phyloP scores from a whole-genome alignment of 2,113 vertebrate genomes.

The Sander vitreus region DNA sequence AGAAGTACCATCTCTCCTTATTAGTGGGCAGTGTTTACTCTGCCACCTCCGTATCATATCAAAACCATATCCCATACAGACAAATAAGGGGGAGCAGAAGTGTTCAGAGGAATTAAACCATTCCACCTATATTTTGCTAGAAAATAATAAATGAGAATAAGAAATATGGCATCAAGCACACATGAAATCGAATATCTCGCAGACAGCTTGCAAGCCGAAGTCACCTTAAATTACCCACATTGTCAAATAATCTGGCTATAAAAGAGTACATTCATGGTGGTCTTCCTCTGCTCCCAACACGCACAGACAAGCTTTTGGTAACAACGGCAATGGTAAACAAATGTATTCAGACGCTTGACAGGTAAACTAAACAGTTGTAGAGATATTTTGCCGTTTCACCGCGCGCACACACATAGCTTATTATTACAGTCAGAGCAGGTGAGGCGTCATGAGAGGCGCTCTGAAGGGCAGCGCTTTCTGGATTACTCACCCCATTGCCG shows the following conservation, averaged over 20 bases:
- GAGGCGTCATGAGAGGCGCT: constrained; percentile 67
- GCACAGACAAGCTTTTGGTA: background rate
- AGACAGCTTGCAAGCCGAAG: background rate
- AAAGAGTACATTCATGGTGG: background rate
- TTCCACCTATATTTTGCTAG: background rate
- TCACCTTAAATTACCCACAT: background rate
- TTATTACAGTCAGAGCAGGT: constrained; percentile 56
- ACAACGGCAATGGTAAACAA: background rate
- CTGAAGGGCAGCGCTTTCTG: constrained; percentile 55
- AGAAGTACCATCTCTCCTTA: constrained; percentile 34
- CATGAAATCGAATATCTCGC: background rate
- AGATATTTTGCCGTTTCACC: constrained; percentile 18
- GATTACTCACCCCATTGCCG: constrained; percentile 84
- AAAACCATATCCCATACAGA: constrained; percentile 18
- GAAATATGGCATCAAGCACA: constrained; percentile 8
- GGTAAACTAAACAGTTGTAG: background rate
- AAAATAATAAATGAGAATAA: background rate
- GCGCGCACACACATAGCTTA: background rate
- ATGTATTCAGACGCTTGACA: constrained; percentile 7
- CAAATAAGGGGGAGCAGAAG: background rate
- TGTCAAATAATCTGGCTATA: constrained; percentile 13
- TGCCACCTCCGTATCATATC: constrained; percentile 55
- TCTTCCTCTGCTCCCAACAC: constrained; percentile 15
- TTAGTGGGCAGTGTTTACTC: constrained; percentile 65
- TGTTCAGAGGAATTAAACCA: background rate